Conservation (phyloP, 2,888 invertebrate genomes). For the Pristionchus fissidentatus region DNA sequence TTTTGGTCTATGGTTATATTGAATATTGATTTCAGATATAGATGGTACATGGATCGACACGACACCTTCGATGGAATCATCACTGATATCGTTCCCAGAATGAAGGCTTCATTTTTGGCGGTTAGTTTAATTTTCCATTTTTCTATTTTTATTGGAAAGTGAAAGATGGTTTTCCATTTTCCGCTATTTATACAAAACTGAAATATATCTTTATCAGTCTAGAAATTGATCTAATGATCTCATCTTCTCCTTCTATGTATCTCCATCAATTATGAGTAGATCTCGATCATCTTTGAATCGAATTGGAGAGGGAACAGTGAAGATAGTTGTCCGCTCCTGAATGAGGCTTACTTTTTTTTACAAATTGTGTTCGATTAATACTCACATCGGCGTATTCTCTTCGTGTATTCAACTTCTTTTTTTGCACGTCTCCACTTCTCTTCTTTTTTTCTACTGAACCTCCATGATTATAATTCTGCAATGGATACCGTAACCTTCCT, state of each 20-base stretch:
- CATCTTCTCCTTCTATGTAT: background rate
- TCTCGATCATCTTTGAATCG: background rate
- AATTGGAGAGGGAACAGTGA: background rate
- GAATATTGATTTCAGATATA: constrained; percentile 55
- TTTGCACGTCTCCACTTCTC: constrained; percentile 37
- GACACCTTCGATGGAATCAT: constrained; percentile 60
- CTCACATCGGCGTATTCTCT: constrained; percentile 15
- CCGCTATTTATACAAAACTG: background rate
- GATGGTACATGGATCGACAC: constrained; percentile 69
- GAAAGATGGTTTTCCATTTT: background rate
- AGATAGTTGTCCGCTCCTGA: background rate
- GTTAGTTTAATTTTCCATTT: constrained; percentile 50
- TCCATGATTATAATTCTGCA: constrained; percentile 17
- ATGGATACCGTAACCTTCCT: background rate
- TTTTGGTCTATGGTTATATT: too few species aligned
- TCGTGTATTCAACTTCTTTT: background rate
- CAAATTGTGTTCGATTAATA: background rate
- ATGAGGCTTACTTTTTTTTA: background rate
- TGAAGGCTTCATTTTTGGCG: constrained; percentile 61
- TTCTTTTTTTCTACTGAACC: background rate
- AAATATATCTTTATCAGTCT: background rate
- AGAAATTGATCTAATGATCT: background rate
- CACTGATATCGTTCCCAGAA: constrained; percentile 60
- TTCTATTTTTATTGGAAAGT: background rate
- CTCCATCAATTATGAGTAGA: background rate